A percentile compares a stretch with the other conserved stretches of the same genome.
Conservation (phyloP, 2,113 vertebrate species). For the Dascyllus trimaculatus region DNA sequence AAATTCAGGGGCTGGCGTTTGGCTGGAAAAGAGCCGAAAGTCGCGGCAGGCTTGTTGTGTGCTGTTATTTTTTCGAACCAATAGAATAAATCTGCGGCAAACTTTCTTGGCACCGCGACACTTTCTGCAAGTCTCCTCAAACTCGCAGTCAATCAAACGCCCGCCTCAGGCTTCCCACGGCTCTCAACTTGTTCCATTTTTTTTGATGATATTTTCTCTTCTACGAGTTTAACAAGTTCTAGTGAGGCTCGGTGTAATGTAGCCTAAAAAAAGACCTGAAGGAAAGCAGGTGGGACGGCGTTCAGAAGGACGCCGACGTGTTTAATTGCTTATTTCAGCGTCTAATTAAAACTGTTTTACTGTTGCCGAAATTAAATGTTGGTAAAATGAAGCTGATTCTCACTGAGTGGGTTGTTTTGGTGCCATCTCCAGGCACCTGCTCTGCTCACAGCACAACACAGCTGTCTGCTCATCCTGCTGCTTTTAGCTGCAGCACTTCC, state of each 20-base stretch:
- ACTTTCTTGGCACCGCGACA: not conserved
- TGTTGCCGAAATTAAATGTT: not conserved
- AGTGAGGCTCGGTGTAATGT: not conserved
- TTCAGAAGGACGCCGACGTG: not conserved
- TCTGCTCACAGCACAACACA: too few relatives aligned
- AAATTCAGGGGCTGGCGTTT: constrained; percentile 6
- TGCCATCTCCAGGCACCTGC: too few relatives aligned
- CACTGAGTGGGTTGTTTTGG: not conserved
- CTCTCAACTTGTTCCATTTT: not conserved
- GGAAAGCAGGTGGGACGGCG: not conserved
- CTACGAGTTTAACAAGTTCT: not conserved
- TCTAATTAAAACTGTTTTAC: constrained; percentile 7
- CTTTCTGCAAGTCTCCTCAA: not conserved
- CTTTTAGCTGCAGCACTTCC: not conserved
- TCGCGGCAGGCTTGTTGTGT: not conserved
- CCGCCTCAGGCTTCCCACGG: not conserved
- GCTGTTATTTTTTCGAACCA: constrained; percentile 2
- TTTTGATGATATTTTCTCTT: not conserved
- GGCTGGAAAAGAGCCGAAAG: not conserved
- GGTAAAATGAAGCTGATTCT: not conserved
- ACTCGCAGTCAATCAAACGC: not conserved
- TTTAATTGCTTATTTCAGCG: not conserved
- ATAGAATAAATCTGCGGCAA: not conserved
- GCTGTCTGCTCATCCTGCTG: not conserved
- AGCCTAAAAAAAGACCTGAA: not conserved